phyloP scores from a whole-genome alignment of 2,113 vertebrate species.

The Mesoclemmys tuberculata region DNA sequence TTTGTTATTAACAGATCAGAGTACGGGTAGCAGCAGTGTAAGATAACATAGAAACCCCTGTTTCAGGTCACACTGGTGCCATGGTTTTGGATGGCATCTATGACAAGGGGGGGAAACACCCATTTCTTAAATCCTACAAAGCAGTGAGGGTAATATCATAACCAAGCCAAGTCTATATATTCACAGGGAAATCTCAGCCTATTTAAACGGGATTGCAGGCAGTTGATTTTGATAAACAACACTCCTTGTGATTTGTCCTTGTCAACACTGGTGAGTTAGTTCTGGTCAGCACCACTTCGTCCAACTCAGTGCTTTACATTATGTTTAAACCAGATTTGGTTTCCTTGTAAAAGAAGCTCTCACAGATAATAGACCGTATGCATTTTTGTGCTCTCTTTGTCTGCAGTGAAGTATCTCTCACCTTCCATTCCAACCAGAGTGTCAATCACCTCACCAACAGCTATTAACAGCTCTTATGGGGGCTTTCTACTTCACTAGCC shows the following conservation, averaged over 20 bases:
- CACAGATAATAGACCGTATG: not conserved
- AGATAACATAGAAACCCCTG: not conserved
- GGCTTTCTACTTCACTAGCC: not conserved
- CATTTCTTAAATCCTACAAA: not conserved
- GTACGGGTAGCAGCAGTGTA: not conserved
- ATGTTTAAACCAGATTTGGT: not conserved
- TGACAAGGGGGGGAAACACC: not conserved
- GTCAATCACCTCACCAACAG: not conserved
- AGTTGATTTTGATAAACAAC: not conserved
- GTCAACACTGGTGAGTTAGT: not conserved
- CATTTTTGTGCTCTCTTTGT: not conserved
- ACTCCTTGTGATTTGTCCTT: not conserved
- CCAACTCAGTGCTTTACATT: not conserved
- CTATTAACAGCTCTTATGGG: not conserved
- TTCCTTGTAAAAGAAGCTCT: not conserved
- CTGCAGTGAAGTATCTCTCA: not conserved
- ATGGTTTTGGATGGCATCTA: not conserved
- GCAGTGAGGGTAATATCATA: not conserved
- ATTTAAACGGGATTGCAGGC: not conserved
- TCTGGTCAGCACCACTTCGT: not conserved
- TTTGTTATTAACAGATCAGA: not conserved
- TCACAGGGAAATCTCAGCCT: not conserved
- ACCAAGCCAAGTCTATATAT: not conserved
- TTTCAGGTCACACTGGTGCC: not conserved
- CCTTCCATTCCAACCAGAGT: not conserved